Conservation (phyloP, 1,140 invertebrate species). For the Cydia amplana region DNA sequence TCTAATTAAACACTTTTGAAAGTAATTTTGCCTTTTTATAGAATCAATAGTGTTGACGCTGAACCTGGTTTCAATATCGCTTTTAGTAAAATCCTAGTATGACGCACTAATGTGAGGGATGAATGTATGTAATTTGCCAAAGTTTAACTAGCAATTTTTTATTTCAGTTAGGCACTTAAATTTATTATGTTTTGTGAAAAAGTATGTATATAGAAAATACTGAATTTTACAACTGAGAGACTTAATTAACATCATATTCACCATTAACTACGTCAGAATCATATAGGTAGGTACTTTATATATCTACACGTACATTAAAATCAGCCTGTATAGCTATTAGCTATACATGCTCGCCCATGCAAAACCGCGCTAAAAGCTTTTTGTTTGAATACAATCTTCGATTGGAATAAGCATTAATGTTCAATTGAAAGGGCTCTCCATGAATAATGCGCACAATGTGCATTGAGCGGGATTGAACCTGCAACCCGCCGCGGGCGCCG, state of each 20-base stretch:
- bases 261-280: too few relatives aligned
- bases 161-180: too few relatives aligned
- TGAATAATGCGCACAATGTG: slow-evolving; percentile 53
- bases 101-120: too few relatives aligned
- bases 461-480: slow-evolving; percentile 41
- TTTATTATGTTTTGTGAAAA: too few relatives aligned
- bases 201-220: too few relatives aligned
- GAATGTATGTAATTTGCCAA: too few relatives aligned
- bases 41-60: not conserved
- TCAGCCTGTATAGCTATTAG: not conserved
- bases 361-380: slow-evolving; percentile 18
- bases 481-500: slow-evolving; percentile 48
- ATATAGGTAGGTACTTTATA: too few relatives aligned
- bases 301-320: not conserved
- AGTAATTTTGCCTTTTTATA: not conserved
- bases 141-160: too few relatives aligned
- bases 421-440: slow-evolving; percentile 54
- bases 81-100: not conserved
- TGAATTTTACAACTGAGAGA: too few relatives aligned
- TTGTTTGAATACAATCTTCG: slow-evolving; percentile 39
- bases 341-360: not conserved
- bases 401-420: slow-evolving; percentile 35
- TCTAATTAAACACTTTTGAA: not conserved
- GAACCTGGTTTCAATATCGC: not conserved
- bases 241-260: too few relatives aligned